Evolutionary conservation across 1,140 invertebrate genomes (phyloP).

Genomic region (Drosophila nikananu): DNA sequence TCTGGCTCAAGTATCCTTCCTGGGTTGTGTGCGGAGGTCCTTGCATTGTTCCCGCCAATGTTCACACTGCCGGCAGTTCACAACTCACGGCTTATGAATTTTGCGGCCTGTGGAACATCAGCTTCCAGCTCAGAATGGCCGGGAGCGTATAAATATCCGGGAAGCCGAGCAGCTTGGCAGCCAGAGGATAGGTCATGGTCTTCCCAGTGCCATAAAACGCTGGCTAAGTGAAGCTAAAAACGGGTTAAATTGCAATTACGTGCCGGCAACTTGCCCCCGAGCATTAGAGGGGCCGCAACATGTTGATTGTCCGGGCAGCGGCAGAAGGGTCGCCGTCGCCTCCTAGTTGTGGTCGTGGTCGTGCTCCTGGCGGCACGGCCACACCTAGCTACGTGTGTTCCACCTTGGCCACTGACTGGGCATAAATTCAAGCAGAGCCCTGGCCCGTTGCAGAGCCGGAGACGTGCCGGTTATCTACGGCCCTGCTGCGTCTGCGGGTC

Average conservation of each 20-base stretch:
- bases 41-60: conserved; percentile 31
- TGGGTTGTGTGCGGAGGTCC: neutral
- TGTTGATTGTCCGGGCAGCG: conserved; percentile 56
- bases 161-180: neutral
- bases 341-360: neutral
- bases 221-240: conserved; percentile 54
- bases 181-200: conserved; percentile 20
- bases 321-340: conserved; percentile 14
- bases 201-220: conserved; percentile 33
- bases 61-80: conserved; percentile 15
- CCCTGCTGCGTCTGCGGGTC: conserved; percentile 49
- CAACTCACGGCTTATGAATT: conserved; percentile 54
- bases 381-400: conserved; percentile 33
- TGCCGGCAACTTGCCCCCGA: conserved; percentile 48
- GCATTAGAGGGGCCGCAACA: conserved; percentile 61
- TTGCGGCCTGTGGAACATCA: conserved; percentile 43
- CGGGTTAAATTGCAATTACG: conserved; percentile 68
- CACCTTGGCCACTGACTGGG: conserved; percentile 43
- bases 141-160: conserved; percentile 49
- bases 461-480: conserved; percentile 46
- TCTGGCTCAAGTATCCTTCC: conserved; percentile 30
- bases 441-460: conserved; percentile 6
- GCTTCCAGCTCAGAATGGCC: conserved; percentile 8
- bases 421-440: conserved; percentile 45
- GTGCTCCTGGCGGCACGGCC: conserved; percentile 13